Evolutionary conservation across 2,888 invertebrate genomes (phyloP).

Genomic region (Drosophila paucipuncta): DNA sequence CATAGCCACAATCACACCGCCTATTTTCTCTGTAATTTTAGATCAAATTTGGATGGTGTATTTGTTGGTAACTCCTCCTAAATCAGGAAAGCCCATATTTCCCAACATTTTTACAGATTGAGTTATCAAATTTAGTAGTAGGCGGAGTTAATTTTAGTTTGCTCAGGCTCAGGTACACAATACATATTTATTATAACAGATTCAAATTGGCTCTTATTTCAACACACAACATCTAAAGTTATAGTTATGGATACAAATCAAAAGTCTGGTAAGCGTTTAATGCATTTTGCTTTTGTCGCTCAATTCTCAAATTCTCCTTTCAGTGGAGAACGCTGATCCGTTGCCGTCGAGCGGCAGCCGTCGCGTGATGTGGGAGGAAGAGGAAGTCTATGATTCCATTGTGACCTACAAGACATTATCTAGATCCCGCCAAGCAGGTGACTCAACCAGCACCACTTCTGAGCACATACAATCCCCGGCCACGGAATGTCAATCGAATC

Average conservation of each 20-base stretch:
- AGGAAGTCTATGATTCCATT: slow-evolving; percentile 62
- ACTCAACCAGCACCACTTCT: slow-evolving; percentile 10
- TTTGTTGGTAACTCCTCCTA: fast-evolving
- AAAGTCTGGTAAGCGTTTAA: slow-evolving; percentile 52
- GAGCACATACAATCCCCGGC: slow-evolving; percentile 3
- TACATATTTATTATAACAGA: slow-evolving; percentile 26
- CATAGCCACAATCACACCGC: neutral
- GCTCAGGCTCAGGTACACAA: neutral
- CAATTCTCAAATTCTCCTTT: neutral
- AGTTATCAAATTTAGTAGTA: slow-evolving; percentile 7
- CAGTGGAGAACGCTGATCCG: slow-evolving; percentile 46
- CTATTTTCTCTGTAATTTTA: neutral
- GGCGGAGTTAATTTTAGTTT: slow-evolving; percentile 27
- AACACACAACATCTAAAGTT: slow-evolving; percentile 21
- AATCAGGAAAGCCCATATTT: fast-evolving
- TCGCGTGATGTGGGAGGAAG: slow-evolving; percentile 66
- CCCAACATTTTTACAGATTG: neutral
- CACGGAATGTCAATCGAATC: neutral
- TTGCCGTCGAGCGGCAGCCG: slow-evolving; percentile 59
- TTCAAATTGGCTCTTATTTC: slow-evolving; percentile 26
- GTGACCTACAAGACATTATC: slow-evolving; percentile 57
- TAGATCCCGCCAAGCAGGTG: neutral
- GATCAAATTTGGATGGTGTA: neutral
- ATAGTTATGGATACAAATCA: slow-evolving; percentile 56
- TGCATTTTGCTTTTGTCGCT: neutral